phyloP scores from a whole-genome alignment of 2,888 invertebrate genomes.

The Epistrophe grossulariae region DNA sequence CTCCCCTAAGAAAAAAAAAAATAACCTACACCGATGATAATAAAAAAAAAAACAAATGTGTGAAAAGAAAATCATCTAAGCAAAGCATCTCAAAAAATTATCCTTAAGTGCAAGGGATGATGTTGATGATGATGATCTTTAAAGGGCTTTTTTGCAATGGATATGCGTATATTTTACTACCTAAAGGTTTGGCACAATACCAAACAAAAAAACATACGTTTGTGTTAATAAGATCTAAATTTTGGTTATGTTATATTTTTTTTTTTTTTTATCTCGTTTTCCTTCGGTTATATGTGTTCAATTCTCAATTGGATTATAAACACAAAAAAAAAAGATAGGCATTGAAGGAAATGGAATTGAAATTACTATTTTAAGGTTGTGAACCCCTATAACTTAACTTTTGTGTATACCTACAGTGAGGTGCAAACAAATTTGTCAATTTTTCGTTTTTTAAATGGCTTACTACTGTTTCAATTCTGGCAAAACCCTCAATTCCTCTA shows the following conservation, averaged over 20 bases:
- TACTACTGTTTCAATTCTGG: no score
- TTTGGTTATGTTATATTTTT: background rate
- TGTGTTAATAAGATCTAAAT: slow-evolving; percentile 65
- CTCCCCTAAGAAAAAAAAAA: background rate
- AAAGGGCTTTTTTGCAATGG: slow-evolving; percentile 34
- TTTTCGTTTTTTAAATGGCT: no score
- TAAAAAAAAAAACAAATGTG: slow-evolving; percentile 34
- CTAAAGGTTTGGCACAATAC: background rate
- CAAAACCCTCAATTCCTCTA: no score
- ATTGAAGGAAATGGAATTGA: background rate
- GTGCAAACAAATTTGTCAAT: background rate
- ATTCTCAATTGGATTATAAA: slow-evolving; percentile 68
- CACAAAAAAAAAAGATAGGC: background rate
- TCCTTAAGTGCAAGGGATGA: slow-evolving; percentile 47
- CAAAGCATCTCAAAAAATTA: slow-evolving; percentile 59
- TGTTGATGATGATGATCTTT: slow-evolving; percentile 9
- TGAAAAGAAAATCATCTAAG: slow-evolving; percentile 44
- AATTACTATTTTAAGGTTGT: slow-evolving; percentile 25
- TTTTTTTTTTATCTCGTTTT: background rate
- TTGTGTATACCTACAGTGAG: background rate
- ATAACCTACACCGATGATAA: slow-evolving; percentile 16
- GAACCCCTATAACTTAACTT: slow-evolving; percentile 10
- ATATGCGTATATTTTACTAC: slow-evolving; percentile 28
- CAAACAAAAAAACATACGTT: slow-evolving; percentile 18
- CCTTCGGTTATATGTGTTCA: slow-evolving; percentile 32